A percentile compares a stretch with the other conserved stretches of the same genome.
Conservation (phyloP, 2,113 vertebrate species). For the Todiramphus chloris region DNA sequence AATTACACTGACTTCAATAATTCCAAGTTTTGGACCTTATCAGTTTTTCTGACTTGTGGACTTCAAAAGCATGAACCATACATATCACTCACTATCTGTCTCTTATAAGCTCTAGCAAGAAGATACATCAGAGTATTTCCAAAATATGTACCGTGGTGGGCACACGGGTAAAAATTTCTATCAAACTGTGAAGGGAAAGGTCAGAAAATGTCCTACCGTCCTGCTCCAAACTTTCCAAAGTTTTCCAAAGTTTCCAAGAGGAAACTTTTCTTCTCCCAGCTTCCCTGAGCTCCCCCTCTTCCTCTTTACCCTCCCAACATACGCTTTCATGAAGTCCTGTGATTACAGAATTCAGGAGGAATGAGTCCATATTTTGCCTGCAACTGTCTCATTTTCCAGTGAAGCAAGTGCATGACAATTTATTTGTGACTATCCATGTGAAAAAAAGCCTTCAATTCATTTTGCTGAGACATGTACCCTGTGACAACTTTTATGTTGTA, state of each 20-base stretch:
- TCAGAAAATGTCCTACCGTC: neutral
- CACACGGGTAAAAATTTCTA: neutral
- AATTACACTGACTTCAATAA: neutral
- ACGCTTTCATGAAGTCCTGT: neutral
- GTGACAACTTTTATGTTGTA: neutral
- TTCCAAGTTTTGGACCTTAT: neutral
- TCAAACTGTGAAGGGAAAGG: neutral
- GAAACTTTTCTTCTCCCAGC: neutral
- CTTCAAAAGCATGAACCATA: neutral
- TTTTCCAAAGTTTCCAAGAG: neutral
- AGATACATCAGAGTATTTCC: neutral
- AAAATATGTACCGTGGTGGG: neutral
- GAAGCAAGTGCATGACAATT: neutral
- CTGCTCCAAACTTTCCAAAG: neutral
- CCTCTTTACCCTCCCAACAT: neutral
- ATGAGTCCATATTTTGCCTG: neutral
- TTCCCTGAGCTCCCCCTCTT: neutral
- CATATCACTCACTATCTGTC: rapidly evolving
- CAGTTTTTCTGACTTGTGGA: neutral
- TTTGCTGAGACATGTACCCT: neutral
- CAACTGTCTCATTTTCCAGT: neutral
- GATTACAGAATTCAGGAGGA: neutral
- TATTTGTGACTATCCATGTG: neutral
- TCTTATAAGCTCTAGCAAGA: neutral
- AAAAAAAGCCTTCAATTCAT: neutral